A percentile compares a stretch with the other conserved stretches of the same genome.
Conservation (phyloP, 2,888 invertebrate genomes). For the Urechis unicinctus region DNA sequence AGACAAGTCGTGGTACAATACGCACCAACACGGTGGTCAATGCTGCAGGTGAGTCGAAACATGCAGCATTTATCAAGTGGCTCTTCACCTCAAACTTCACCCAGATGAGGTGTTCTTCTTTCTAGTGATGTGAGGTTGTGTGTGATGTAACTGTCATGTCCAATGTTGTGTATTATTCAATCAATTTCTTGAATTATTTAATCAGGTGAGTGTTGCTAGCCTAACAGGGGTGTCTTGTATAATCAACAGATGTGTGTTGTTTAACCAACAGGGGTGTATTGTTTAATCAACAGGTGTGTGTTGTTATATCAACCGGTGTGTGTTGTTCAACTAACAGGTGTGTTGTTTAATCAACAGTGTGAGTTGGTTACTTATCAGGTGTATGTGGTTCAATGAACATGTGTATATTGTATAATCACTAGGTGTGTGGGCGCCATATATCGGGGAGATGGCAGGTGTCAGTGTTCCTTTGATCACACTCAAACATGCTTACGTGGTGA, state of each 20-base stretch:
- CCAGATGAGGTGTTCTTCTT: too few species aligned
- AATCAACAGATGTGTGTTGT: not conserved
- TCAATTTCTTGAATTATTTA: not conserved
- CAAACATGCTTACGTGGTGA: constrained; percentile 82
- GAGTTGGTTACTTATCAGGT: too few species aligned
- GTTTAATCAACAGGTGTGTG: not conserved
- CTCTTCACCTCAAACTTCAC: too few species aligned
- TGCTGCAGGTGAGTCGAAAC: constrained; percentile 55
- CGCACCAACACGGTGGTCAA: constrained; percentile 74
- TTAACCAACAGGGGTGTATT: not conserved
- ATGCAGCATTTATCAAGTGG: too few species aligned
- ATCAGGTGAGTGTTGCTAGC: too few species aligned
- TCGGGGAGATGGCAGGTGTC: constrained; percentile 64
- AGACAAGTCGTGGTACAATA: constrained; percentile 69
- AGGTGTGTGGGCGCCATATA: constrained; percentile 75
- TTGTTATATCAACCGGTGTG: too few species aligned
- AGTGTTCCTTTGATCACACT: constrained; percentile 72
- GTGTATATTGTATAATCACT: constrained; percentile 9
- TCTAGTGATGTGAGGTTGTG: too few species aligned
- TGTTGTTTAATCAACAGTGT: too few species aligned
- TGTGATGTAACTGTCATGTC: too few species aligned
- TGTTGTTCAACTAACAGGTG: too few species aligned
- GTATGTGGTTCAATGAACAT: too few species aligned
- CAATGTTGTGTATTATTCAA: not conserved
- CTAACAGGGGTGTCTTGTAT: too few species aligned